These are phyloP conservation scores for Labeo calbasu DNA, from an alignment of 2,797 vertebrate species.

Conservation along the genomic window DNA sequence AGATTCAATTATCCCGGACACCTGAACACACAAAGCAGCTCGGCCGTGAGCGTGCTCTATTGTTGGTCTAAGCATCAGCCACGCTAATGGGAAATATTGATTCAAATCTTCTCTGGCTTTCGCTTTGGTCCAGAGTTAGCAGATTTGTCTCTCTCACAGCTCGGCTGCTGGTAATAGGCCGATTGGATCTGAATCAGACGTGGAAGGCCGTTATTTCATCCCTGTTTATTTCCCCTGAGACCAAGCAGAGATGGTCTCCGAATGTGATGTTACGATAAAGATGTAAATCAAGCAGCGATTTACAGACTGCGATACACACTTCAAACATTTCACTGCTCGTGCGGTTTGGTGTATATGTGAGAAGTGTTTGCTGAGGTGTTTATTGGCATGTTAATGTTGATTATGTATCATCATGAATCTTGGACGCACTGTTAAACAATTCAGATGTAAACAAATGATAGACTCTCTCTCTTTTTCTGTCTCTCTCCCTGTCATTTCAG, in stretches of 20 bases:
- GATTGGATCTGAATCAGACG: slow-evolving; percentile 70
- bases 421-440: slow-evolving; percentile 17
- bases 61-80: slow-evolving; percentile 76
- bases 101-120: slow-evolving; percentile 71
- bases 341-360: slow-evolving; percentile 8
- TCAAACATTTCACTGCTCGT: slow-evolving; percentile 1
- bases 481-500: slow-evolving; percentile 21
- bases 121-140: slow-evolving; percentile 61
- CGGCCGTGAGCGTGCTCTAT: slow-evolving; percentile 63
- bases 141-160: slow-evolving; percentile 56
- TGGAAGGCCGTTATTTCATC: slow-evolving; percentile 74
- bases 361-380: slow-evolving; percentile 25
- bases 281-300: slow-evolving; percentile 63
- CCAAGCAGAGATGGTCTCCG: slow-evolving; percentile 52
- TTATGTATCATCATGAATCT: slow-evolving; percentile 7
- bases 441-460: slow-evolving; percentile 13
- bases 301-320: slow-evolving; percentile 24
- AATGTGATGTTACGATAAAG: slow-evolving; percentile 67
- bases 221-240: slow-evolving; percentile 72
- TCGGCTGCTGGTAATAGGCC: slow-evolving; percentile 62
- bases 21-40: slow-evolving; percentile 79
- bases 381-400: slow-evolving; percentile 37
- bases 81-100: slow-evolving; percentile 79
- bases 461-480: slow-evolving; percentile 25
- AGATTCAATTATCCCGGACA: slow-evolving; percentile 78